Conservation (phyloP, 2,888 invertebrate genomes). For the Phyllotreta cruciferae region DNA sequence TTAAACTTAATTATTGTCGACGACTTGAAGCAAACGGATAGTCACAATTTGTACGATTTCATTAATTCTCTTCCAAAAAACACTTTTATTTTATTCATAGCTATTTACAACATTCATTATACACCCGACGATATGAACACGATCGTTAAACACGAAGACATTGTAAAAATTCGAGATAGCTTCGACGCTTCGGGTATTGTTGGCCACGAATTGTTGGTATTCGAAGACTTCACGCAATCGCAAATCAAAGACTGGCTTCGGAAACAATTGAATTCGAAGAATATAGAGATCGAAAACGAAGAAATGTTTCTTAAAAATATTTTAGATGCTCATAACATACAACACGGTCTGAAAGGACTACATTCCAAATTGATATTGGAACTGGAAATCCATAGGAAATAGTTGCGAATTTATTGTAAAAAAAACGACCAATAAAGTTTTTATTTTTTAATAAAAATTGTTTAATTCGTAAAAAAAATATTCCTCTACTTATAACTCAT, state of each 20-base stretch:
- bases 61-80: constrained; percentile 44
- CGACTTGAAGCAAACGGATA: constrained; percentile 46
- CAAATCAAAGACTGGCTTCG: constrained; percentile 45
- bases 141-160: constrained; percentile 40
- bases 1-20: constrained; percentile 52
- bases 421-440: not conserved
- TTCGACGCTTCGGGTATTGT: constrained; percentile 41
- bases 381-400: constrained; percentile 31
- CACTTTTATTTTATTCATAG: constrained; percentile 42
- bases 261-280: constrained; percentile 38
- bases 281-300: constrained; percentile 33
- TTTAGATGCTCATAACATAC: constrained; percentile 43
- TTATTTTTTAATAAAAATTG: constrained; percentile 11
- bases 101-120: constrained; percentile 51
- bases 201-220: constrained; percentile 44
- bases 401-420: constrained; percentile 13
- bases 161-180: constrained; percentile 39
- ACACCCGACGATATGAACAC: constrained; percentile 40
- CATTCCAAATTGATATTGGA: constrained; percentile 43
- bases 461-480: constrained; percentile 4
- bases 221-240: constrained; percentile 44
- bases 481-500: too few relatives aligned
- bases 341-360: constrained; percentile 48
- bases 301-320: constrained; percentile 39
- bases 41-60: constrained; percentile 43